A percentile compares a stretch with the other conserved stretches of the same genome.
These are phyloP conservation scores for Mamestra configurata DNA, from an alignment of 1,140 invertebrate species.

Conservation along the genomic window DNA sequence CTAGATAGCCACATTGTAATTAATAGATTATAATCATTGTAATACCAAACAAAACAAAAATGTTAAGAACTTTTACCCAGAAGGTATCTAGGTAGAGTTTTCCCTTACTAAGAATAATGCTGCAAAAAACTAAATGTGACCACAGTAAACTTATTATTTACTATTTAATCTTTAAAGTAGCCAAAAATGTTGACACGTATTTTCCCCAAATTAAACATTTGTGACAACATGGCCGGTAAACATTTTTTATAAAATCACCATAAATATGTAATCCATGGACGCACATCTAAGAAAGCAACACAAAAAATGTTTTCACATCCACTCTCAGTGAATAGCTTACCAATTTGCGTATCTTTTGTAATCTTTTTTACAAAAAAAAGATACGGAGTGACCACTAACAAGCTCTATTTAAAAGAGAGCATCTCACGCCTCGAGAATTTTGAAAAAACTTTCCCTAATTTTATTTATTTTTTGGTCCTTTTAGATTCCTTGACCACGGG, in stretches of 20 bases:
- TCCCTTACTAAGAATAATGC: too few relatives aligned
- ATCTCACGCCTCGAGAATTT: constrained; percentile 70
- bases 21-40: too few relatives aligned
- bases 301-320: constrained; percentile 75
- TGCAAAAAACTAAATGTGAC: too few relatives aligned
- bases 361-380: constrained; percentile 50
- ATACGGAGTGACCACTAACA: constrained; percentile 77
- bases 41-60: too few relatives aligned
- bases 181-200: constrained; percentile 2
- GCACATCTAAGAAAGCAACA: constrained; percentile 53
- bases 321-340: constrained; percentile 71
- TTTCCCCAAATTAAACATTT: constrained; percentile 3
- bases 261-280: constrained; percentile 66
- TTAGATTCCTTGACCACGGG: constrained; percentile 25
- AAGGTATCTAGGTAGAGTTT: too few relatives aligned
- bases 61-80: too few relatives aligned
- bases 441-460: constrained; percentile 18
- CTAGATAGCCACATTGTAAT: too few relatives aligned
- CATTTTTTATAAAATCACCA: constrained; percentile 42
- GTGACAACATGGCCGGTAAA: not conserved
- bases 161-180: not conserved
- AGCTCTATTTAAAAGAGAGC: constrained; percentile 67
- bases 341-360: constrained; percentile 73
- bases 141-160: too few relatives aligned
- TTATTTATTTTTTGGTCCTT: not conserved